Evolutionary conservation across 2,888 invertebrate genomes (phyloP).

Genomic region (Drosophila rubida): DNA sequence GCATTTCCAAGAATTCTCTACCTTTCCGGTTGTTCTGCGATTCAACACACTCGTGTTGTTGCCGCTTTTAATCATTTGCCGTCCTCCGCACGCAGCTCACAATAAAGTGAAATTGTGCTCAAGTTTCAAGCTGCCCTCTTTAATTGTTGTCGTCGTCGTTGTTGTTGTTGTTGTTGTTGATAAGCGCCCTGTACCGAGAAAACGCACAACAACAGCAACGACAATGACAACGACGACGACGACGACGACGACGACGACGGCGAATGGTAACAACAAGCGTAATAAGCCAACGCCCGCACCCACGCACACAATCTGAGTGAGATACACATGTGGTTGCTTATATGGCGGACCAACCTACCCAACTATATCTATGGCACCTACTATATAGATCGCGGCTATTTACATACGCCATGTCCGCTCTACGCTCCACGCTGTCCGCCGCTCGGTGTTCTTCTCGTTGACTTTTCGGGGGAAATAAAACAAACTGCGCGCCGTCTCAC

Average conservation of each 20-base stretch:
- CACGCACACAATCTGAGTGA: slow-evolving; percentile 55
- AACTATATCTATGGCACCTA: slow-evolving; percentile 42
- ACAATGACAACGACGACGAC: no score
- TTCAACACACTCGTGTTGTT: slow-evolving; percentile 12
- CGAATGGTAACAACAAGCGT: slow-evolving; percentile 25
- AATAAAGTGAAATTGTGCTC: slow-evolving; percentile 44
- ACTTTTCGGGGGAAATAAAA: slow-evolving; percentile 65
- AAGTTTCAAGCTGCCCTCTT: slow-evolving; percentile 49
- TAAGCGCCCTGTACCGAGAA: slow-evolving; percentile 59
- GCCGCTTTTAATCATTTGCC: slow-evolving; percentile 72
- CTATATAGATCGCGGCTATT: slow-evolving; percentile 71
- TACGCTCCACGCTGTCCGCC: no score
- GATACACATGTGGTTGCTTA: slow-evolving; percentile 42
- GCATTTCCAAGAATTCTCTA: slow-evolving; percentile 59
- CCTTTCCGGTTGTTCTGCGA: slow-evolving; percentile 52
- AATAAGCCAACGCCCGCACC: slow-evolving; percentile 72
- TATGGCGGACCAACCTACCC: slow-evolving; percentile 48
- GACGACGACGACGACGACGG: no score
- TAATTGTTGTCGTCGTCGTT: not conserved
- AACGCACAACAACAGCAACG: slow-evolving; percentile 34
- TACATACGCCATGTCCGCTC: slow-evolving; percentile 67
- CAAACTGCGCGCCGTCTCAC: slow-evolving; percentile 38
- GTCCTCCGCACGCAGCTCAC: slow-evolving; percentile 35
- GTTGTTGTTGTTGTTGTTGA: slow-evolving; percentile 43
- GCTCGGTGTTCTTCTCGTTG: no score